These are phyloP conservation scores for Xenopus borealis DNA, from an alignment of 2,113 vertebrate species.

Conservation along the genomic window DNA sequence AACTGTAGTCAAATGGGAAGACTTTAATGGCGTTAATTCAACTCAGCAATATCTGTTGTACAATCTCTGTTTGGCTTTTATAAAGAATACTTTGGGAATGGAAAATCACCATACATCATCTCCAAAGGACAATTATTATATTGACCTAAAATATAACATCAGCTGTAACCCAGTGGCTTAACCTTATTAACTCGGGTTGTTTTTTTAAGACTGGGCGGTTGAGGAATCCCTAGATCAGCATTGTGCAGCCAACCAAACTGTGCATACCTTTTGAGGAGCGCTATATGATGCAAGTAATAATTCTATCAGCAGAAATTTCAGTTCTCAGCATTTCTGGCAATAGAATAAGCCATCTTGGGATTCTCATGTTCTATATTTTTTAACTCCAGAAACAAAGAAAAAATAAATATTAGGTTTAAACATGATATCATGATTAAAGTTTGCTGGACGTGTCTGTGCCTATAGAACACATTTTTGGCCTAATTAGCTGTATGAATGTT, in stretches of 20 bases:
- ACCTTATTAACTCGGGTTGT: not conserved
- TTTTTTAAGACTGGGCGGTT: not conserved
- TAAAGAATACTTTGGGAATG: no score
- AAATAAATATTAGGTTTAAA: conserved; percentile 37
- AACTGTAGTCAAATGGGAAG: not conserved
- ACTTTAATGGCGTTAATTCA: not conserved
- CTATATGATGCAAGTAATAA: not conserved
- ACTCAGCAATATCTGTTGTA: conserved; percentile 2
- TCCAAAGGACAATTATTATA: no score
- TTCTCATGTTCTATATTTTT: conserved; percentile 25
- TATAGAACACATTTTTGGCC: not conserved
- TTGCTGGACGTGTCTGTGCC: not conserved
- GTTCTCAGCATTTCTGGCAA: not conserved
- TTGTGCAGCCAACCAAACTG: no score
- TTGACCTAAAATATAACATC: no score
- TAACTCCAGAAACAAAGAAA: conserved; percentile 11
- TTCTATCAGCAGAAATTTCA: conserved; percentile 21
- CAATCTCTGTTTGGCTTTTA: conserved; percentile 1
- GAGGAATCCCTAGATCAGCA: conserved; percentile 1
- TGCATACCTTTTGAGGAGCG: not conserved
- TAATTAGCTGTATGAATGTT: not conserved
- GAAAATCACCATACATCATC: no score
- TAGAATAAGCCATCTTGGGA: not conserved
- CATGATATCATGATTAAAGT: conserved; percentile 14
- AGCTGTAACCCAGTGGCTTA: not conserved